These are phyloP conservation scores for Thymelicus acteon DNA, from an alignment of 2,888 invertebrate species.

Conservation along the genomic window DNA sequence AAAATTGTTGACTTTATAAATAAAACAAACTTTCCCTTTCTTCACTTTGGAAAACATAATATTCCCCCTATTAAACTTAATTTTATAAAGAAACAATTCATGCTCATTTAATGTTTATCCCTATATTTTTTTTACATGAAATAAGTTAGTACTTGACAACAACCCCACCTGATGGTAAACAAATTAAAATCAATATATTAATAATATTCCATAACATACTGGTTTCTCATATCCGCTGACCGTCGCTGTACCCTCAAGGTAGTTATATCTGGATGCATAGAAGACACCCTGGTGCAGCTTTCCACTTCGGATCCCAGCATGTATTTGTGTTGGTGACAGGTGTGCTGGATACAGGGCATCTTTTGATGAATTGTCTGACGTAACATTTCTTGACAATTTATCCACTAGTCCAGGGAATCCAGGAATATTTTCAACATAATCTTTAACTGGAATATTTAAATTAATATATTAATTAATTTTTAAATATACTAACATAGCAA, in stretches of 20 bases:
- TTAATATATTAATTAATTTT: no score
- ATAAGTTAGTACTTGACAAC: no score
- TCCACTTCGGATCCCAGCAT: slow-evolving; percentile 91
- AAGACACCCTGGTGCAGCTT: slow-evolving; percentile 92
- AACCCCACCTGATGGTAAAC: background rate
- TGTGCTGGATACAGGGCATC: slow-evolving; percentile 94
- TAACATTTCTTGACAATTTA: slow-evolving; percentile 90
- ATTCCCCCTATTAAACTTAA: no score
- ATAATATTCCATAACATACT: slow-evolving; percentile 77
- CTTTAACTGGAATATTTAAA: slow-evolving; percentile 81
- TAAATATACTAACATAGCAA: no score
- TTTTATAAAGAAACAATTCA: no score
- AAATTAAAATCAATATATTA: background rate
- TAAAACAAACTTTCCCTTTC: no score
- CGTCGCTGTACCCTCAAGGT: slow-evolving; percentile 94
- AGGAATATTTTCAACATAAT: slow-evolving; percentile 91
- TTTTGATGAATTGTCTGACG: slow-evolving; percentile 84
- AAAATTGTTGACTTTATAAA: no score
- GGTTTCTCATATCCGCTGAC: slow-evolving; percentile 92
- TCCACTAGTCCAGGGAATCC: slow-evolving; percentile 90
- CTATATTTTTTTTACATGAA: no score
- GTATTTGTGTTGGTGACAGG: slow-evolving; percentile 90
- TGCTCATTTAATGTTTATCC: no score
- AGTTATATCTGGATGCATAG: slow-evolving; percentile 96
- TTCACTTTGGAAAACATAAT: no score